These are phyloP conservation scores for Galeopterus variegatus DNA, from an alignment of 2,113 vertebrate genomes.

Conservation along the genomic window DNA sequence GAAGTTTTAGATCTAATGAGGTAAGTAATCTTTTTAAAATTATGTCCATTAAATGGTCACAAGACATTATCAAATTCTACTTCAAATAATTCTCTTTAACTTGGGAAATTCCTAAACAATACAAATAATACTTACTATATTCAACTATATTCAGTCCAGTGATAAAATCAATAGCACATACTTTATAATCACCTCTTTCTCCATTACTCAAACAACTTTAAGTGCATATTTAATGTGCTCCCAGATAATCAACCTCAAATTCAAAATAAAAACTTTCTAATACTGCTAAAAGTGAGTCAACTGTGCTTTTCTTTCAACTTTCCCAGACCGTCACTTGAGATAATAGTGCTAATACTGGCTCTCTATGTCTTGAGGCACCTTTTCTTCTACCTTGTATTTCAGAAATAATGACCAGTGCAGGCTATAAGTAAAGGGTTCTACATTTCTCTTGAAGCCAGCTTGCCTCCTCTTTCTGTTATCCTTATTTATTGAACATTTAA, in stretches of 20 bases:
- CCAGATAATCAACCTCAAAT: neutral
- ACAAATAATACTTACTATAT: neutral
- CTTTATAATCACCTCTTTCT: neutral
- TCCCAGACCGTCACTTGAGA: neutral
- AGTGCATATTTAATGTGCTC: neutral
- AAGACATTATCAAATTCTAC: neutral
- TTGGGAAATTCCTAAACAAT: neutral
- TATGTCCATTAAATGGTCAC: neutral
- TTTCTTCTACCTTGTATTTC: neutral
- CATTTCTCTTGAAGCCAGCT: neutral
- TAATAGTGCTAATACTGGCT: neutral
- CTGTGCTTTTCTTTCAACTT: neutral
- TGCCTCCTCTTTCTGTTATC: neutral
- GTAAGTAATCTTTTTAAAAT: conserved; percentile 86
- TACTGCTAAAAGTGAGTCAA: neutral
- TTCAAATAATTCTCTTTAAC: neutral
- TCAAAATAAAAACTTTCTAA: neutral
- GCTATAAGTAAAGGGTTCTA: neutral
- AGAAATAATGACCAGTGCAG: neutral
- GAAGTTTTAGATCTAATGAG: conserved; percentile 99
- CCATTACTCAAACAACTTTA: neutral
- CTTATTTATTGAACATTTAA: neutral
- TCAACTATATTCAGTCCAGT: neutral
- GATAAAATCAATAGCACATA: neutral
- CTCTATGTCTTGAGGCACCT: neutral